phyloP scores from a whole-genome alignment of 1,140 invertebrate species.

The Euglossa dilemma region DNA sequence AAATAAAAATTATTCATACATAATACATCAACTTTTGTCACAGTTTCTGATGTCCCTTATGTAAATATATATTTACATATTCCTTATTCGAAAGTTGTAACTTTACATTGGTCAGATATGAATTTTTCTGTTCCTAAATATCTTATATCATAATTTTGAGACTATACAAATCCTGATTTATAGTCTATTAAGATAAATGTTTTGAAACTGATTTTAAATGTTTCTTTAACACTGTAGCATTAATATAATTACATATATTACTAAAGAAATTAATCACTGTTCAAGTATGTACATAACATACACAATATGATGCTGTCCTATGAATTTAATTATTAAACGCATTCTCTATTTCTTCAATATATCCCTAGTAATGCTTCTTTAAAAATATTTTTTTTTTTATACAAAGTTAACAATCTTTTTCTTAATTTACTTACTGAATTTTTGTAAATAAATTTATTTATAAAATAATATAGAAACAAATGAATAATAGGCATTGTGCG shows the following conservation, averaged over 20 bases:
- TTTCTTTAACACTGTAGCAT: neutral
- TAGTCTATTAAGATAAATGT: constrained; percentile 20
- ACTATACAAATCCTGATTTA: constrained; percentile 34
- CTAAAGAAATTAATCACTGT: constrained; percentile 40
- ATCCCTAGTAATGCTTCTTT: neutral
- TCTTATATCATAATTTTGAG: constrained; percentile 30
- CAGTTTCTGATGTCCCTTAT: constrained; percentile 19
- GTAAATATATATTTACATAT: constrained; percentile 59
- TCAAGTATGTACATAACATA: constrained; percentile 37
- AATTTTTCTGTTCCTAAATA: constrained; percentile 31
- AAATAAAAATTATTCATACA: constrained; percentile 41
- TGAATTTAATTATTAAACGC: constrained; percentile 17
- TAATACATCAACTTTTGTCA: constrained; percentile 30
- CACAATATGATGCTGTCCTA: constrained; percentile 46
- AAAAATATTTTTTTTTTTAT: neutral
- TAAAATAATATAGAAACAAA: constrained; percentile 45
- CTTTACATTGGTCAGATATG: constrained; percentile 60
- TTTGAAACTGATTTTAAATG: constrained; percentile 1
- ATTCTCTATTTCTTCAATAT: neutral
- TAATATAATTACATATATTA: constrained; percentile 43
- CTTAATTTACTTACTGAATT: neutral
- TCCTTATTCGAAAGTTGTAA: constrained; percentile 38
- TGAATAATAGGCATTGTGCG: constrained; percentile 33
- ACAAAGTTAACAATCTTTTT: neutral
- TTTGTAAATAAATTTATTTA: neutral